These are phyloP conservation scores for Zeuzera pyrina DNA, from an alignment of 2,888 invertebrate genomes.

Conservation along the genomic window DNA sequence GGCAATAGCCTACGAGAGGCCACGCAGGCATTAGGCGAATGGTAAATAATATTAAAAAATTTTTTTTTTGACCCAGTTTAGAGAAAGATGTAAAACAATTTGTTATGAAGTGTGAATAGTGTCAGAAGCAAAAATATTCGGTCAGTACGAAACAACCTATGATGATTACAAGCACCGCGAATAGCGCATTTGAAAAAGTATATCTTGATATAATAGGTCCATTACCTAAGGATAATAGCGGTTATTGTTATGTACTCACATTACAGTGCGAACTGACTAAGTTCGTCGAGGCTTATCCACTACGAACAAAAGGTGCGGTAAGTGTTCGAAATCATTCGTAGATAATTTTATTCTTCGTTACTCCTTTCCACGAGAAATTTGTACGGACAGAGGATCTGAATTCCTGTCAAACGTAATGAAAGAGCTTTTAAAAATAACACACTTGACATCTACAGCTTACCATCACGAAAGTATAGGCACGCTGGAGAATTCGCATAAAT, in stretches of 20 bases:
- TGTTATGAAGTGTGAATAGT: slow-evolving; percentile 11
- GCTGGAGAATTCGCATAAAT: slow-evolving; percentile 3
- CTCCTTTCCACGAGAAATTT: not conserved
- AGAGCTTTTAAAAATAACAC: not conserved
- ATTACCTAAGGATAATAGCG: slow-evolving; percentile 8
- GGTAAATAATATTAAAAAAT: slow-evolving; percentile 10
- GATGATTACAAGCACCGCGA: slow-evolving; percentile 13
- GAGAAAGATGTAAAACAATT: slow-evolving; percentile 10
- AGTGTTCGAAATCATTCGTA: not conserved
- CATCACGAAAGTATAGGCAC: slow-evolving; percentile 3
- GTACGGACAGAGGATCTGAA: not conserved
- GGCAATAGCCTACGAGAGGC: slow-evolving; percentile 13
- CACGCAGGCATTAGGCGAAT: slow-evolving; percentile 10
- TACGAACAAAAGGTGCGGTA: not conserved
- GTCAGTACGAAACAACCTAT: too few relatives aligned
- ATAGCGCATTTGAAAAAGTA: slow-evolving; percentile 12
- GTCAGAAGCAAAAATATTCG: slow-evolving; percentile 12
- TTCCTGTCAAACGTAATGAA: not conserved
- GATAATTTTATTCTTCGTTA: not conserved
- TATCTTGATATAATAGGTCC: slow-evolving; percentile 15
- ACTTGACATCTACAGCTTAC: slow-evolving; percentile 1
- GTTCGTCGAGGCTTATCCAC: slow-evolving; percentile 1
- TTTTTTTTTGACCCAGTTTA: slow-evolving; percentile 12
- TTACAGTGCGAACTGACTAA: slow-evolving; percentile 1
- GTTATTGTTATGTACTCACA: not conserved